Evolutionary conservation across 2,888 invertebrate genomes (phyloP).

Genomic region (Eristalis pertinax): DNA sequence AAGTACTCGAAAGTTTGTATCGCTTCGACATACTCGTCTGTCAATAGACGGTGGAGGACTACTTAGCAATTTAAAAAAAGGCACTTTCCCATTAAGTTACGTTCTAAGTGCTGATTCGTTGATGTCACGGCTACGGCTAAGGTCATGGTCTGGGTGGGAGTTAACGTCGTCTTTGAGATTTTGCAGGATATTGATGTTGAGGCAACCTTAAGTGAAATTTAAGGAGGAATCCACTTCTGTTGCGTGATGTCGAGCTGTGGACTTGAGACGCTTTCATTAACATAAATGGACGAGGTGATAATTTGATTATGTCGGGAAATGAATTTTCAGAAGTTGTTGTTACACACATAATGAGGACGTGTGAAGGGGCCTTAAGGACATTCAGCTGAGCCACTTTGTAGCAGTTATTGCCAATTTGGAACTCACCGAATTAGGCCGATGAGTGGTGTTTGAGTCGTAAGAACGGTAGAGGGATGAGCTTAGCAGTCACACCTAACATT

Average conservation of each 20-base stretch:
- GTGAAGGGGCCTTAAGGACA: not conserved
- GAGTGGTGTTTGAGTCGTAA: not conserved
- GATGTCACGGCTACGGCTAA: not conserved
- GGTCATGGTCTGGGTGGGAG: not conserved
- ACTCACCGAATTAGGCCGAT: not conserved
- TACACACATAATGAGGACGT: not conserved
- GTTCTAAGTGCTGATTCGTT: not conserved
- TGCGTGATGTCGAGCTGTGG: not conserved
- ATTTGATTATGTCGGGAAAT: not conserved
- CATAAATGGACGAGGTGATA: not conserved
- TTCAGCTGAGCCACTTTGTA: not conserved
- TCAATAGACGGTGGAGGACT: not conserved
- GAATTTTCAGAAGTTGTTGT: not conserved
- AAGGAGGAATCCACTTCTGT: not conserved
- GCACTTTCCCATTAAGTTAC: not conserved
- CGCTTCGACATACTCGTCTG: not conserved
- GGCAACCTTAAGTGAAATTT: not conserved
- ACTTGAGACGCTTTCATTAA: not conserved
- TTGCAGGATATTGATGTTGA: not conserved
- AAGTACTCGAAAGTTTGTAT: constrained; percentile 22
- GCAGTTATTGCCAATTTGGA: too few relatives aligned
- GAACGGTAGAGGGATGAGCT: not conserved
- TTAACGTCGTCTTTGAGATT: not conserved
- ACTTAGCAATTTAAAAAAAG: constrained; percentile 5
- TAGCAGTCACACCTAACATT: too few relatives aligned